These are phyloP conservation scores for Prionace glauca DNA, from an alignment of 2,797 vertebrate species.

Conservation along the genomic window DNA sequence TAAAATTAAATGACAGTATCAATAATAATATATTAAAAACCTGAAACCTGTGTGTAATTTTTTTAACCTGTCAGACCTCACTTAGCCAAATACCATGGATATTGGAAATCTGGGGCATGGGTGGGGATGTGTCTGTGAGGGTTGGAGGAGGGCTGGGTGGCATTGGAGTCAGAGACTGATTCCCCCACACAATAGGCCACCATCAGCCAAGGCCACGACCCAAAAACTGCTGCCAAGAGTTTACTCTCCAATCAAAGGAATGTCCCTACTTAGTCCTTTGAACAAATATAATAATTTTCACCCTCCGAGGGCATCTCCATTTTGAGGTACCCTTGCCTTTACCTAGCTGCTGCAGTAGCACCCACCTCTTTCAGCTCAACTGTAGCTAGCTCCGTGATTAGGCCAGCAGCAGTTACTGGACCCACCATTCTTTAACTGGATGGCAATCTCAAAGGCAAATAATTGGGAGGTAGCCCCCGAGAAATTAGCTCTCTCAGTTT, in stretches of 20 bases:
- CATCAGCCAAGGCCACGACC: too few species aligned
- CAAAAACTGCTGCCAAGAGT: too few species aligned
- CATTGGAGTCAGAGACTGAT: too few species aligned
- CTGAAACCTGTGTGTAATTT: neutral
- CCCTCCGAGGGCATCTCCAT: neutral
- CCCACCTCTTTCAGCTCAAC: neutral
- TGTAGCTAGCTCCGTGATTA: neutral
- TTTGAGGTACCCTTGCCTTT: neutral
- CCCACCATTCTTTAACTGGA: neutral
- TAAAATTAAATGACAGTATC: neutral
- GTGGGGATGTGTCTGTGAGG: too few species aligned
- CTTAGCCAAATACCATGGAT: neutral
- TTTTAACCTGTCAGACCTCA: neutral
- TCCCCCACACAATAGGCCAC: too few species aligned
- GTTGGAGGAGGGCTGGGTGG: too few species aligned
- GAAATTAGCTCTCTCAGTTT: neutral
- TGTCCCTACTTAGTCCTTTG: too few species aligned
- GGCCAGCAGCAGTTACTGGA: neutral
- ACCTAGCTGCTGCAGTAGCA: too few species aligned
- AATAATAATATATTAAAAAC: neutral
- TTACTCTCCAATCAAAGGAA: too few species aligned
- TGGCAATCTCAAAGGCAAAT: too few species aligned
- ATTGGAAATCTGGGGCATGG: neutral
- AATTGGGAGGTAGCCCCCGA: too few species aligned
- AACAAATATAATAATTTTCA: neutral